Percentiles rank a stretch among this genome's conserved stretches.
Conservation (phyloP, 1,140 invertebrate genomes). For the Globodera rostochiensis region DNA sequence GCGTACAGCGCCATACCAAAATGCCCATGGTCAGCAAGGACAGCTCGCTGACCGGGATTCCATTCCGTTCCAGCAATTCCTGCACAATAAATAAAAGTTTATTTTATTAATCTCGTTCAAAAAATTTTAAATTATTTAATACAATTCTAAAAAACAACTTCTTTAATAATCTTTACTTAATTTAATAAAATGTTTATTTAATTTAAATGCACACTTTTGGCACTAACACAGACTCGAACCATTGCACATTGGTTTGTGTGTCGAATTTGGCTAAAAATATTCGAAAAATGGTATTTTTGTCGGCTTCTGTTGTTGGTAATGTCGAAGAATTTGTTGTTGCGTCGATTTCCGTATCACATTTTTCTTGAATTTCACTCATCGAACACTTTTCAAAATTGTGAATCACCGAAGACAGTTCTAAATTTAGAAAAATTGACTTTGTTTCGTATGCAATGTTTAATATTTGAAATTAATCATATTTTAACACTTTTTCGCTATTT, state of each 20-base stretch:
- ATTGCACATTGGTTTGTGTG: slow-evolving; percentile 56
- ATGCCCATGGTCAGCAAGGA: slow-evolving; percentile 57
- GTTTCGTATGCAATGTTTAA: no score
- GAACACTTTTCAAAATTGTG: background rate
- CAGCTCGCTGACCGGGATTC: slow-evolving; percentile 51
- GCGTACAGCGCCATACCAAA: slow-evolving; percentile 47
- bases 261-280: slow-evolving; percentile 58
- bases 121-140: background rate
- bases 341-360: background rate
- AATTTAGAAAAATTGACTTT: no score
- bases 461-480: no score
- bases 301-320: background rate
- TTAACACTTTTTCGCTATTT: background rate
- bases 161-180: background rate
- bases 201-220: slow-evolving; percentile 22
- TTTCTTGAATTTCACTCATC: background rate
- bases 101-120: background rate
- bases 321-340: background rate
- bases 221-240: slow-evolving; percentile 51
- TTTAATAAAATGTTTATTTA: slow-evolving; percentile 19
- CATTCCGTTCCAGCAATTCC: slow-evolving; percentile 37
- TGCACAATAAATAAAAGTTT: slow-evolving; percentile 15
- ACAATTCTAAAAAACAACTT: background rate
- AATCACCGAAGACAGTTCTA: background rate
- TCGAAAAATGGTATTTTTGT: slow-evolving; percentile 26